These are phyloP conservation scores for Ricordea florida DNA, from an alignment of 92 coral and sea anemone species.

Conservation along the genomic window DNA sequence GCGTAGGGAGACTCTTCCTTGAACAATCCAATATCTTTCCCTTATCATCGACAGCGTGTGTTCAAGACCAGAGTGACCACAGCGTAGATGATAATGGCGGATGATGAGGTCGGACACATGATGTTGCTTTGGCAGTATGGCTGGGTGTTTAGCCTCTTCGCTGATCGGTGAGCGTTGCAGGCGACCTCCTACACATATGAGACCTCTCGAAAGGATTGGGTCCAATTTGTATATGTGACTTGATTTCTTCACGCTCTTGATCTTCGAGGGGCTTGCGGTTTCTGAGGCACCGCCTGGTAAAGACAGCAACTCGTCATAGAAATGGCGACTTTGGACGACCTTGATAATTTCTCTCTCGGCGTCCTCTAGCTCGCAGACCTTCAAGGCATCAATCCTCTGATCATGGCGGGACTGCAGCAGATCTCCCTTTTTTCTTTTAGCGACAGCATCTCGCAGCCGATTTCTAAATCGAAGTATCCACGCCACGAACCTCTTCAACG, in stretches of 20 bases:
- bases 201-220: constrained; percentile 11
- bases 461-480: neutral
- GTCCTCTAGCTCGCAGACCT: neutral
- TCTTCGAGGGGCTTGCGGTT: neutral
- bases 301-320: neutral
- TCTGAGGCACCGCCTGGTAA: neutral
- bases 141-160: constrained; percentile 46
- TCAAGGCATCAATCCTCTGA: neutral
- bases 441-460: neutral
- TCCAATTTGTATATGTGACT: constrained; percentile 1
- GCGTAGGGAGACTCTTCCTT: constrained; percentile 41
- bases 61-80: constrained; percentile 53
- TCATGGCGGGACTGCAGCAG: neutral
- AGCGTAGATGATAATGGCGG: constrained; percentile 18
- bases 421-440: neutral
- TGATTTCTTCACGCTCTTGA: neutral
- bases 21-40: constrained; percentile 44
- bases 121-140: too few species aligned
- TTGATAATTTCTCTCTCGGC: neutral
- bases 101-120: constrained; percentile 29
- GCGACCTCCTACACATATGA: constrained; percentile 48
- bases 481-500: neutral
- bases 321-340: neutral
- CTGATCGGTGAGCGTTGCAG: constrained; percentile 30
- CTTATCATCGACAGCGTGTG: constrained; percentile 47